Conservation (phyloP, 1,140 invertebrate species). For the Homalodisca vitripennis region DNA sequence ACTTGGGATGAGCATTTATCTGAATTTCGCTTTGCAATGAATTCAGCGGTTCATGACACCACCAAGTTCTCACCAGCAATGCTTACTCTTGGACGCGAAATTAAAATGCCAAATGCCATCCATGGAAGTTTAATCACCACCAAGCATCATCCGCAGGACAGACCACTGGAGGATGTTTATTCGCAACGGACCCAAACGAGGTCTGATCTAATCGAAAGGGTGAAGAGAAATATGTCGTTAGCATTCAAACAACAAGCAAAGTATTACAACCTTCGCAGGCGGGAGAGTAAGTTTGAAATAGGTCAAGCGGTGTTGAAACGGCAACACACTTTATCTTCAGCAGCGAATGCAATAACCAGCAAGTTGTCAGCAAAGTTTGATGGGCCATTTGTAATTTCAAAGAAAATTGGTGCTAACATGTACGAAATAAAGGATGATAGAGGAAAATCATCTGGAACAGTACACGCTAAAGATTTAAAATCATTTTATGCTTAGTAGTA, state of each 20-base stretch:
- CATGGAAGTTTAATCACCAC: neutral
- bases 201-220: neutral
- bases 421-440: neutral
- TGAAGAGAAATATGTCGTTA: neutral
- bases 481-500: too few relatives aligned
- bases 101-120: slow-evolving; percentile 36
- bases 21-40: slow-evolving; percentile 48
- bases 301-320: neutral
- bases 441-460: neutral
- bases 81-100: slow-evolving; percentile 46
- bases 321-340: neutral
- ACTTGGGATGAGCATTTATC: slow-evolving; percentile 45
- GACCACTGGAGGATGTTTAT: neutral
- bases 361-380: slow-evolving; percentile 2
- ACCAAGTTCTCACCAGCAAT: slow-evolving; percentile 47
- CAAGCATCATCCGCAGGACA: neutral
- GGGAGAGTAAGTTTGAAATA: neutral
- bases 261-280: slow-evolving; percentile 3
- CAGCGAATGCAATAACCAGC: neutral
- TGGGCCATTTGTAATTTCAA: neutral
- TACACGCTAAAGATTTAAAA: slow-evolving; percentile 15
- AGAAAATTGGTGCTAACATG: slow-evolving; percentile 2
- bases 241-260: neutral
- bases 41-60: slow-evolving; percentile 45
- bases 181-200: neutral